Percentiles rank a stretch among this genome's conserved stretches.
Evolutionary conservation across 2,113 vertebrate genomes (phyloP).

Genomic region (Oreocharis arfaki): DNA sequence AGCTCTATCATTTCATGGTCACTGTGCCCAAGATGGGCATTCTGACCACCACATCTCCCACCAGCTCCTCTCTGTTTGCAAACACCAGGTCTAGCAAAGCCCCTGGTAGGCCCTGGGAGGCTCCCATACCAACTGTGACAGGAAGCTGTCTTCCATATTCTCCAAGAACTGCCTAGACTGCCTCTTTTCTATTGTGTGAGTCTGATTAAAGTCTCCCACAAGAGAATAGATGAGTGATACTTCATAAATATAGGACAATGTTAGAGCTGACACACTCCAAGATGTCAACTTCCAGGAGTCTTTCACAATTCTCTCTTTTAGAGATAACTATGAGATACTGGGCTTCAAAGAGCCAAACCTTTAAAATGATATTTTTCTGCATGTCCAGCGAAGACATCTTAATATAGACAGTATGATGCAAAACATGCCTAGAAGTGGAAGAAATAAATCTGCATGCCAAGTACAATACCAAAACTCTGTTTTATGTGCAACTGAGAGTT

Average conservation of each 20-base stretch:
- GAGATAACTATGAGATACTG: too few relatives aligned
- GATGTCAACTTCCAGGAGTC: accelerated
- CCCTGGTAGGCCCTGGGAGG: not conserved
- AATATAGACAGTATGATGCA: not conserved
- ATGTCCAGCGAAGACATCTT: not conserved
- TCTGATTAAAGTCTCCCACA: not conserved
- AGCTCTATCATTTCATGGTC: not conserved
- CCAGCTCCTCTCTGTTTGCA: not conserved
- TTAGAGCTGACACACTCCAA: not conserved
- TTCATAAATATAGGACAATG: not conserved
- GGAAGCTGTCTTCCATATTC: accelerated
- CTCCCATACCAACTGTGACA: not conserved
- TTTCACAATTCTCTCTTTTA: not conserved
- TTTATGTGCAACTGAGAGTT: not conserved
- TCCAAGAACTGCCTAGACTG: not conserved
- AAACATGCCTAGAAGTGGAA: not conserved
- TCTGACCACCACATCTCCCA: not conserved
- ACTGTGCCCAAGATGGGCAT: too few relatives aligned
- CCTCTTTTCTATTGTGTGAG: not conserved
- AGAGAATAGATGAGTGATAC: not conserved
- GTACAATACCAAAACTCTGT: not conserved
- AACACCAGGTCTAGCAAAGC: not conserved
- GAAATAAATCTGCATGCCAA: not conserved
- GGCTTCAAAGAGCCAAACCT: not conserved
- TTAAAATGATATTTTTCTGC: not conserved